Evolutionary conservation across 2,113 vertebrate genomes (phyloP).

Genomic region (Lampris incognitus): DNA sequence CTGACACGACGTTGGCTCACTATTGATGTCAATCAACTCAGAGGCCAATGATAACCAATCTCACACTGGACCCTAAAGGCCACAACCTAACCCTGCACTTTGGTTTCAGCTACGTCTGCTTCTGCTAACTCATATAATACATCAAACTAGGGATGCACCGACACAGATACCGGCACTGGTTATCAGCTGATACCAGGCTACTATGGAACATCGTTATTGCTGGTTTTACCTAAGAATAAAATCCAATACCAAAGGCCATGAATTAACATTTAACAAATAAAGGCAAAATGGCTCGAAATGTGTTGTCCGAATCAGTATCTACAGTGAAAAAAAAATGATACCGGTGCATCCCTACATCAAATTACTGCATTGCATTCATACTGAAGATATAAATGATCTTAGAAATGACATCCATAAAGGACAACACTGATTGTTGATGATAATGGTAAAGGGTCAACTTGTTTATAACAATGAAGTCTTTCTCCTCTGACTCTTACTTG

Average conservation of each 20-base stretch:
- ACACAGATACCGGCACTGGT: too few species aligned
- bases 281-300: too few species aligned
- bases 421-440: background rate
- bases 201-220: too few species aligned
- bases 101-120: background rate
- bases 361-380: background rate
- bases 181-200: too few species aligned
- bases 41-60: slow-evolving; percentile 21
- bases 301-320: too few species aligned
- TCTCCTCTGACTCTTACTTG: background rate
- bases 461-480: slow-evolving; percentile 1
- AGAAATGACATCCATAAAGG: background rate
- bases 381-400: background rate
- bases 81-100: slow-evolving; percentile 23
- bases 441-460: background rate
- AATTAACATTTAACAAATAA: too few species aligned
- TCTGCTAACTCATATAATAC: slow-evolving; percentile 34
- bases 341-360: too few species aligned
- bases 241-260: too few species aligned
- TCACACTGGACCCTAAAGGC: slow-evolving; percentile 11
- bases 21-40: slow-evolving; percentile 41
- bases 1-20: slow-evolving; percentile 66
- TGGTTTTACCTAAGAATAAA: too few species aligned
- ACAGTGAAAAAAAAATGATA: too few species aligned
- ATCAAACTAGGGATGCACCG: too few species aligned